Conservation (phyloP, 2,888 invertebrate species). For the Cantharis nigra region DNA sequence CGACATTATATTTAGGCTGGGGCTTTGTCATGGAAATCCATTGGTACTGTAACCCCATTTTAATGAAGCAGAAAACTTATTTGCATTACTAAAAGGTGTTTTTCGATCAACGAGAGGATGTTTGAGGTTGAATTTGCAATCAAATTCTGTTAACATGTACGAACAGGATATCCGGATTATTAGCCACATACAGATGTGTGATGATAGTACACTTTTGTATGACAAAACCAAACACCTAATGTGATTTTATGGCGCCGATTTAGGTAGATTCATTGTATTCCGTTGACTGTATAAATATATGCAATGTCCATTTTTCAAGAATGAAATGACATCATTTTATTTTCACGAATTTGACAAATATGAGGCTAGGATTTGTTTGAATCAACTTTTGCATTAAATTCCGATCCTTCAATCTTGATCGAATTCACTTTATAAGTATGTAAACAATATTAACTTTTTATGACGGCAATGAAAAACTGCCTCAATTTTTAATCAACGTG, state of each 20-base stretch:
- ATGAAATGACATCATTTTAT: neutral
- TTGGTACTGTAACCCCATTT: neutral
- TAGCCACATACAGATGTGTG: neutral
- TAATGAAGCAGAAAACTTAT: neutral
- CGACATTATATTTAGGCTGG: neutral
- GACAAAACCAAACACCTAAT: neutral
- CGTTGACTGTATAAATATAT: neutral
- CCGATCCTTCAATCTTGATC: neutral
- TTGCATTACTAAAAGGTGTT: neutral
- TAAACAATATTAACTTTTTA: neutral
- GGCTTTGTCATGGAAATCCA: neutral
- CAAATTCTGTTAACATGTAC: conserved; percentile 6
- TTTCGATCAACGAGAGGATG: conserved; percentile 7
- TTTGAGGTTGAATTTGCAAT: conserved; percentile 18
- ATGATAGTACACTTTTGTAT: conserved; percentile 8
- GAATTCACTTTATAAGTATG: neutral
- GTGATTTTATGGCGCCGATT: neutral
- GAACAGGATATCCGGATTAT: conserved; percentile 16
- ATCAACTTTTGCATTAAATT: too few relatives aligned
- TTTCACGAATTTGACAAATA: neutral
- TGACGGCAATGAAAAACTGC: neutral
- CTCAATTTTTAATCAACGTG: neutral
- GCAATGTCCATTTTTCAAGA: neutral
- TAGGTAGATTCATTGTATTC: neutral
- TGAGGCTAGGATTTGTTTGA: too few relatives aligned